Conservation (phyloP, 2,113 vertebrate species). For the Takifugu flavidus region DNA sequence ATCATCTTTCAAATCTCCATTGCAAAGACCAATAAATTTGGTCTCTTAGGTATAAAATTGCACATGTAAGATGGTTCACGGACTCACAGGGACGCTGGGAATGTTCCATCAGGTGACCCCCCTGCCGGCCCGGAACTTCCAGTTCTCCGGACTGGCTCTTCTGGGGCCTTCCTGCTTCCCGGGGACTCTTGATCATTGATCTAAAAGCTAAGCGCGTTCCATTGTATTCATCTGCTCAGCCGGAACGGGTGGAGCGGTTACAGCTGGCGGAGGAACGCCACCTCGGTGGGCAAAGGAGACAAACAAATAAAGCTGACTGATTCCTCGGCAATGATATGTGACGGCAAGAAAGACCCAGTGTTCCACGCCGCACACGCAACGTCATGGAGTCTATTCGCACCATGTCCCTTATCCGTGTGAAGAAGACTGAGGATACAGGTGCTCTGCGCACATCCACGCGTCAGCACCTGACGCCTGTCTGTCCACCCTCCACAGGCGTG, state of each 20-base stretch:
- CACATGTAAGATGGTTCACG: too few species aligned
- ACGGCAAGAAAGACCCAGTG: background rate
- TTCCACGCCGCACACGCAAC: conserved; percentile 1
- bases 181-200: conserved; percentile 67
- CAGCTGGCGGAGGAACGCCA: background rate
- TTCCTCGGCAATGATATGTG: conserved; percentile 7
- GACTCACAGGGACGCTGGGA: too few species aligned
- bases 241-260: background rate
- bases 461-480: too few species aligned
- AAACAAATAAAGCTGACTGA: conserved; percentile 27
- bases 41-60: too few species aligned
- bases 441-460: too few species aligned
- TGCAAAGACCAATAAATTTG: too few species aligned
- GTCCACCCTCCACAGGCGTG: too few species aligned
- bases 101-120: too few species aligned
- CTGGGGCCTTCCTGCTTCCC: conserved; percentile 58
- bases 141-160: conserved; percentile 5
- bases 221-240: conserved; percentile 24
- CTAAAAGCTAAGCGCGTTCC: conserved; percentile 44
- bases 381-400: conserved; percentile 6
- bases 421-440: background rate
- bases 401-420: conserved; percentile 3
- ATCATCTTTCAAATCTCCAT: too few species aligned
- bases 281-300: conserved; percentile 7
- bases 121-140: too few species aligned